phyloP scores from a whole-genome alignment of 1,140 invertebrate genomes.

The Drosophila teissieri region DNA sequence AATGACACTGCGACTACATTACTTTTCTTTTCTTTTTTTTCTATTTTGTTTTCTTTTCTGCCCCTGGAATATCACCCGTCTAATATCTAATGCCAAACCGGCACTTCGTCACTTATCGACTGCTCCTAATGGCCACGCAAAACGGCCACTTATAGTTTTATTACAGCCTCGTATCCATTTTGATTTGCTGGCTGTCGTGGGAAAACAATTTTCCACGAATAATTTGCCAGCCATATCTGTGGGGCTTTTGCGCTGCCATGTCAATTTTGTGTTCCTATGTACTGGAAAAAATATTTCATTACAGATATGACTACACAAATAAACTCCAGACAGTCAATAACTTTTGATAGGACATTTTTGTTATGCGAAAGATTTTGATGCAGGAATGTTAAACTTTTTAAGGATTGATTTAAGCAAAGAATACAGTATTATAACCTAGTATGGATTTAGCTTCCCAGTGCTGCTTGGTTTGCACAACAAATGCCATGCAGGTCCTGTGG shows the following conservation, averaged over 20 bases:
- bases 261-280: constrained; percentile 6
- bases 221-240: constrained; percentile 57
- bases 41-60: too few relatives aligned
- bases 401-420: too few relatives aligned
- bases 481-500: constrained; percentile 40
- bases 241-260: constrained; percentile 41
- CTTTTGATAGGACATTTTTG: too few relatives aligned
- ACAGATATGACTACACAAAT: too few relatives aligned
- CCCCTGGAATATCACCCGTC: constrained; percentile 3
- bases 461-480: constrained; percentile 56
- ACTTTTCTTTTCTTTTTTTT: constrained; percentile 4
- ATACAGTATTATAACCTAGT: too few relatives aligned
- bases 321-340: too few relatives aligned
- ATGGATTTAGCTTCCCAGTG: neutral
- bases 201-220: constrained; percentile 66
- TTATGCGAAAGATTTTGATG: too few relatives aligned
- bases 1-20: constrained; percentile 23
- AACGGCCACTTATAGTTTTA: constrained; percentile 80
- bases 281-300: constrained; percentile 11
- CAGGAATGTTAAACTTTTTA: too few relatives aligned
- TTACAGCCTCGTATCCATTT: constrained; percentile 66
- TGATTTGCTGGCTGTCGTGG: constrained; percentile 53
- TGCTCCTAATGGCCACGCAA: constrained; percentile 64
- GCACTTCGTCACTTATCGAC: constrained; percentile 47
- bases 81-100: neutral